Conservation (phyloP, 2,797 vertebrate genomes). For the Cirrhinus molitorella region DNA sequence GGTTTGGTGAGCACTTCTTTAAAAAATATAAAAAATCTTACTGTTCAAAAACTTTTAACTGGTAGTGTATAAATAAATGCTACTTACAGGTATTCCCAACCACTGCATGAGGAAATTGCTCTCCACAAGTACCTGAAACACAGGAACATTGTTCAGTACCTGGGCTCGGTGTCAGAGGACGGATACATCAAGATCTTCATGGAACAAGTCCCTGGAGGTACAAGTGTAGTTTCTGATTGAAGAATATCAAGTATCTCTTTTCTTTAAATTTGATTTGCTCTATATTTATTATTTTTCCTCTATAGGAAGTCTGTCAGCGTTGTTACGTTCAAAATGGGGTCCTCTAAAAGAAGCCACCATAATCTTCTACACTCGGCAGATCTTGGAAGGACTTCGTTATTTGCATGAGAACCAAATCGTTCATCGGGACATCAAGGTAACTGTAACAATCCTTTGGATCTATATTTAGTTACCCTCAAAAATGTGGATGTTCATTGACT, state of each 20-base stretch:
- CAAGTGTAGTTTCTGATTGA: background rate
- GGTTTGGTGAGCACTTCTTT: too few relatives aligned
- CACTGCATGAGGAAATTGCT: constrained; percentile 91
- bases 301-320: constrained; percentile 94
- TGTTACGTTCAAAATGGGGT: constrained; percentile 98
- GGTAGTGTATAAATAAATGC: too few relatives aligned
- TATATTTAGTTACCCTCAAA: background rate
- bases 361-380: constrained; percentile 98
- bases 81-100: constrained; percentile 90
- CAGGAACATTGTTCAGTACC: constrained; percentile 92
- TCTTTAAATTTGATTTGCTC: background rate
- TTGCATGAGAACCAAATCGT: constrained; percentile 99
- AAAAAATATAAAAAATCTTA: too few relatives aligned
- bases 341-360: constrained; percentile 97
- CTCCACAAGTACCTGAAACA: constrained; percentile 91
- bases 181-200: constrained; percentile 97
- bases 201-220: constrained; percentile 96
- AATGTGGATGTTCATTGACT: background rate
- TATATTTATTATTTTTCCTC: background rate
- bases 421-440: constrained; percentile 98
- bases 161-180: constrained; percentile 89
- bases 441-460: background rate
- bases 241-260: background rate
- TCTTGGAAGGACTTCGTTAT: constrained; percentile 97
- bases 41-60: too few relatives aligned